Percentiles rank a stretch among this genome's conserved stretches.
phyloP scores from a whole-genome alignment of 2,888 invertebrate species.

The Nasonovia ribisnigri region DNA sequence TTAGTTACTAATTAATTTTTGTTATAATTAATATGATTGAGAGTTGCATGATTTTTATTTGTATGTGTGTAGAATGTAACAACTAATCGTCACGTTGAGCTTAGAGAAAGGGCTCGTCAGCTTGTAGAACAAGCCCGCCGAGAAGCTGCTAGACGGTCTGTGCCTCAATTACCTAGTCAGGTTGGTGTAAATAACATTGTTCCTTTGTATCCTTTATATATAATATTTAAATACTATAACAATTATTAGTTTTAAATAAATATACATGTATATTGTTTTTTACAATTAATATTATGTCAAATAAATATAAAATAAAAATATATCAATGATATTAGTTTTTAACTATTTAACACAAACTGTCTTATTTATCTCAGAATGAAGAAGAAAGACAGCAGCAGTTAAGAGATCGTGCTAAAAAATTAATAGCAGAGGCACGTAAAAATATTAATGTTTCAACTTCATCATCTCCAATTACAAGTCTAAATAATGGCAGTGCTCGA shows the following conservation, averaged over 20 bases:
- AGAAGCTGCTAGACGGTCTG: constrained; percentile 74
- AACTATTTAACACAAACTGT: not conserved
- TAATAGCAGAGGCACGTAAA: constrained; percentile 88
- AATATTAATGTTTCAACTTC: constrained; percentile 72
- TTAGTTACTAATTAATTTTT: not conserved
- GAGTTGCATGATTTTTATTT: constrained; percentile 38
- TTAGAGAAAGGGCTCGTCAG: constrained; percentile 86
- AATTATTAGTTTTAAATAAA: not conserved
- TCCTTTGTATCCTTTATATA: not conserved
- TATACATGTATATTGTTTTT: not conserved
- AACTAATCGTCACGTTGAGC: constrained; percentile 84
- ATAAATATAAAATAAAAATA: not conserved
- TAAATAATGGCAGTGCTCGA: constrained; percentile 16
- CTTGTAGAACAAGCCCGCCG: constrained; percentile 84
- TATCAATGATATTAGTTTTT: not conserved
- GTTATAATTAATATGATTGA: constrained; percentile 30
- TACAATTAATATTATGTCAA: not conserved
- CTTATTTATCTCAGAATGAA: constrained; percentile 74
- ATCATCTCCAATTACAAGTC: constrained; percentile 63
- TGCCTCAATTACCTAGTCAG: constrained; percentile 66
- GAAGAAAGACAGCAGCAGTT: constrained; percentile 89
- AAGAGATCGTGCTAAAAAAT: constrained; percentile 87
- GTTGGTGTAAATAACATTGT: constrained; percentile 52
- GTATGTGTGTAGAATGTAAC: constrained; percentile 57
- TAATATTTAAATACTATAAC: not conserved